Evolutionary conservation across 2,888 invertebrate genomes (phyloP).

Genomic region (Temnothorax ravouxi): DNA sequence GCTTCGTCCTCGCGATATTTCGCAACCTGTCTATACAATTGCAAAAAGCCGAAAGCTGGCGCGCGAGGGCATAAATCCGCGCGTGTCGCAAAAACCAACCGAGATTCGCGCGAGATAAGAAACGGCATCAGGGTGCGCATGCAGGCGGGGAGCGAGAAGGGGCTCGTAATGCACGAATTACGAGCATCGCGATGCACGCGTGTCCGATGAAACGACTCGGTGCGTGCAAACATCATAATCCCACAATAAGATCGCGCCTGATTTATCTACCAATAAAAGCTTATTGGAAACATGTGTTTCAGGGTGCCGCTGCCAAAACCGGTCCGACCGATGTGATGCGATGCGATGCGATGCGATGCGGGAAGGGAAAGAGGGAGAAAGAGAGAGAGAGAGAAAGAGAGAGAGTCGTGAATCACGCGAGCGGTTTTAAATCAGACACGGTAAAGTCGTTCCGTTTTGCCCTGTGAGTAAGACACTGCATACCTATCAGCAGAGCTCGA

Average conservation of each 20-base stretch:
- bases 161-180: constrained; percentile 58
- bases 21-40: constrained; percentile 28
- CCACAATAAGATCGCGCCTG: constrained; percentile 81
- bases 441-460: constrained; percentile 71
- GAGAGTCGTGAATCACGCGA: constrained; percentile 79
- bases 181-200: constrained; percentile 53
- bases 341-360: constrained; percentile 35
- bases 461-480: constrained; percentile 36
- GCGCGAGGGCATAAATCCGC: constrained; percentile 46
- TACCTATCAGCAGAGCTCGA: constrained; percentile 20
- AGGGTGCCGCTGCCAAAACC: constrained; percentile 80
- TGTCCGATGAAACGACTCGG: constrained; percentile 54
- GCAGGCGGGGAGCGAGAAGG: not conserved
- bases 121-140: not conserved
- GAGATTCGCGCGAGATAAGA: constrained; percentile 37
- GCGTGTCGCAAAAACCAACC: constrained; percentile 25
- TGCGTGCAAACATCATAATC: constrained; percentile 82
- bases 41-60: constrained; percentile 16
- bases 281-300: constrained; percentile 84
- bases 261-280: constrained; percentile 84
- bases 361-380: constrained; percentile 58
- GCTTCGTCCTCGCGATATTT: constrained; percentile 16
- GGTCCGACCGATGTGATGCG: constrained; percentile 73
- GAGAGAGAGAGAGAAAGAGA: constrained; percentile 46
- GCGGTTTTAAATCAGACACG: constrained; percentile 82